These are phyloP conservation scores for Rhinophrynus dorsalis DNA, from an alignment of 2,797 vertebrate genomes.

Conservation along the genomic window DNA sequence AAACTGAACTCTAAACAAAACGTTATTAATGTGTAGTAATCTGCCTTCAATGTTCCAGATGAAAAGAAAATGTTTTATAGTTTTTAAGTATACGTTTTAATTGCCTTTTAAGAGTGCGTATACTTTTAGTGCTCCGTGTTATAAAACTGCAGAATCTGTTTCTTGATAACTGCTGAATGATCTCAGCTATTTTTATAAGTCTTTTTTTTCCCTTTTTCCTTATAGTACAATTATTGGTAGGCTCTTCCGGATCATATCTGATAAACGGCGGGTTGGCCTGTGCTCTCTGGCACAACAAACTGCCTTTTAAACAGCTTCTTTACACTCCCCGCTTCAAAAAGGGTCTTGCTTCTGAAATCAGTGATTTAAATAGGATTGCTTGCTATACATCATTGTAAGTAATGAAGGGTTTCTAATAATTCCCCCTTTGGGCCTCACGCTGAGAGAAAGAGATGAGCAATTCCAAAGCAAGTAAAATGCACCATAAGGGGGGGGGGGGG, in stretches of 20 bases:
- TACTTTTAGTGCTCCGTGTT: constrained; percentile 79
- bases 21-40: constrained; percentile 90
- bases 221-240: constrained; percentile 68
- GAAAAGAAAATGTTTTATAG: constrained; percentile 90
- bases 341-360: constrained; percentile 65
- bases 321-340: constrained; percentile 63
- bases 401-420: too few species aligned
- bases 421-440: too few species aligned
- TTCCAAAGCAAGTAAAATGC: too few species aligned
- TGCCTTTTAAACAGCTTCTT: constrained; percentile 71
- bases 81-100: constrained; percentile 80
- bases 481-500: too few species aligned
- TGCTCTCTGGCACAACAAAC: constrained; percentile 59
- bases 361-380: constrained; percentile 61
- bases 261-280: constrained; percentile 56
- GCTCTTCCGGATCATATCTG: constrained; percentile 61
- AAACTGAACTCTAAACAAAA: constrained; percentile 94
- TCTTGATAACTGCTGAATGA: constrained; percentile 81
- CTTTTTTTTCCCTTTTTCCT: constrained; percentile 60
- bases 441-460: too few species aligned
- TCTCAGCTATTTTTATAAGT: constrained; percentile 82
- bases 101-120: constrained; percentile 80
- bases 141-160: constrained; percentile 86
- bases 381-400: too few species aligned
- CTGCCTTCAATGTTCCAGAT: constrained; percentile 87